These are phyloP conservation scores for Lasioglossum vierecki DNA, from an alignment of 2,888 invertebrate species.

Conservation along the genomic window DNA sequence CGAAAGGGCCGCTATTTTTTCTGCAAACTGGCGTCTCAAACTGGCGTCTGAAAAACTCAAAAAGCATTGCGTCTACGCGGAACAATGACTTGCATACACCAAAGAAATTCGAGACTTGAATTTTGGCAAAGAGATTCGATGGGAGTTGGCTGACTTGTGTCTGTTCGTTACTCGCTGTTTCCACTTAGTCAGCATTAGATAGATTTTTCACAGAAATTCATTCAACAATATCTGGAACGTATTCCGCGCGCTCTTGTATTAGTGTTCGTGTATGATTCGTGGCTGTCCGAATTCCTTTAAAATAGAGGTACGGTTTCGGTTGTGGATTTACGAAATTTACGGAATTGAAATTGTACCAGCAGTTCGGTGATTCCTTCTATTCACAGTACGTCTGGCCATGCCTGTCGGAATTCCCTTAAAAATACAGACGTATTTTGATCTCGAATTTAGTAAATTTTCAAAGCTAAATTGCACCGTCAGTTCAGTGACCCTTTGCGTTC, in stretches of 20 bases:
- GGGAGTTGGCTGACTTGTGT: background rate
- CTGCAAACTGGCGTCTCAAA: background rate
- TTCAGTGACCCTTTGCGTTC: background rate
- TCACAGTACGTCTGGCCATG: background rate
- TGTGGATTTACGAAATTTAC: constrained; percentile 1
- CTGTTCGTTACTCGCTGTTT: background rate
- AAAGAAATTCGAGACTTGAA: background rate
- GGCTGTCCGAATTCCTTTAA: background rate
- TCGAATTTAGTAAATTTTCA: background rate
- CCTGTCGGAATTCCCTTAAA: background rate
- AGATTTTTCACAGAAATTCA: background rate
- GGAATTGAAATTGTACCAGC: constrained; percentile 5
- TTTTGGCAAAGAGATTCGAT: background rate
- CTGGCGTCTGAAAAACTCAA: background rate
- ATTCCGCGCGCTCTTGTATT: background rate
- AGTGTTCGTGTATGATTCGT: background rate
- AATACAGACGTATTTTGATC: background rate
- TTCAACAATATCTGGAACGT: background rate
- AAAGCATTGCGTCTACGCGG: background rate
- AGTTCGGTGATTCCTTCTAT: background rate
- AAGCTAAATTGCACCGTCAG: background rate
- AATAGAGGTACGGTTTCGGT: background rate
- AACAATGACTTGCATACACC: background rate
- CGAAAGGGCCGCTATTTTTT: background rate
- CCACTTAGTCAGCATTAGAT: background rate